phyloP scores from a whole-genome alignment of 2,113 vertebrate species.

The Nyctereutes procyonoides region DNA sequence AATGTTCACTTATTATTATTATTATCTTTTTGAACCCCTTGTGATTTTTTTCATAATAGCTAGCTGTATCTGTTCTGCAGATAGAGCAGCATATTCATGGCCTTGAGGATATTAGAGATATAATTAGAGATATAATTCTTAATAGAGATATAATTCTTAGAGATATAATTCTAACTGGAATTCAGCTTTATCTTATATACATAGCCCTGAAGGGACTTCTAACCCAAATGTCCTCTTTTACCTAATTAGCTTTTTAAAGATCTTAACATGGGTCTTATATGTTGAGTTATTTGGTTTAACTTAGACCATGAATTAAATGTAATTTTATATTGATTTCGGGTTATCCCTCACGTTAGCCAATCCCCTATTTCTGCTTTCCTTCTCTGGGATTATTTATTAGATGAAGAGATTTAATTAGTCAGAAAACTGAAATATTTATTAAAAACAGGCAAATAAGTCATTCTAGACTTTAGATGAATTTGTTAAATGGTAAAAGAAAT shows the following conservation, averaged over 20 bases:
- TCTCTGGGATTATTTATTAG: constrained; percentile 23
- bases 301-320: neutral
- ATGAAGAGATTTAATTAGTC: constrained; percentile 11
- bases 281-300: neutral
- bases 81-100: neutral
- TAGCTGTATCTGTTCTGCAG: neutral
- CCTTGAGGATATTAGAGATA: neutral
- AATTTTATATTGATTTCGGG: constrained; percentile 48
- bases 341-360: neutral
- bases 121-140: constrained; percentile 33
- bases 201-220: neutral
- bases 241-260: neutral
- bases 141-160: neutral
- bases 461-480: neutral
- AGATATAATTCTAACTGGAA: neutral
- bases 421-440: constrained; percentile 38
- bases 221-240: neutral
- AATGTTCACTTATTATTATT: constrained; percentile 7
- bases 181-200: neutral
- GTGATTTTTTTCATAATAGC: neutral
- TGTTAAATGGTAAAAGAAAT: neutral
- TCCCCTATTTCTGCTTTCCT: neutral
- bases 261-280: neutral
- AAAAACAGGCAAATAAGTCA: neutral
- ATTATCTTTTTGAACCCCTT: neutral